These are phyloP conservation scores for Anolis apletophallus DNA, from an alignment of 2,797 vertebrate species.

Conservation along the genomic window DNA sequence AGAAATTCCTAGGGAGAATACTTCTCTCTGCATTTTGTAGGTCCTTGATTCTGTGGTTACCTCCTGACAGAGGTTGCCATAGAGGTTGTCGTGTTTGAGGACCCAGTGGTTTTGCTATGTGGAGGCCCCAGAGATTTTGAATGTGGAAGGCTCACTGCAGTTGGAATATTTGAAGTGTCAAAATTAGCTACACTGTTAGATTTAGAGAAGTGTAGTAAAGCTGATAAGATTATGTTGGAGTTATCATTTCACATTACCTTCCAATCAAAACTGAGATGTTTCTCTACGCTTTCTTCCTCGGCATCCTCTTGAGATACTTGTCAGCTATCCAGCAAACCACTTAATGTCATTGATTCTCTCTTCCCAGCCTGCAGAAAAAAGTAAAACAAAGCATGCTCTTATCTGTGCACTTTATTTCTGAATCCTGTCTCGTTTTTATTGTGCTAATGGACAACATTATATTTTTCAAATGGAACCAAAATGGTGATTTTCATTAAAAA, in stretches of 20 bases:
- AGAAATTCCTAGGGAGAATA: too few relatives aligned
- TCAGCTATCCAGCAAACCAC: slow-evolving; percentile 52
- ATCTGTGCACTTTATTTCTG: slow-evolving; percentile 11
- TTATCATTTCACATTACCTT: slow-evolving; percentile 7
- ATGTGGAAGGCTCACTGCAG: too few relatives aligned
- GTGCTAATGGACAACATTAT: slow-evolving; percentile 25
- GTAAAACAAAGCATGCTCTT: slow-evolving; percentile 44
- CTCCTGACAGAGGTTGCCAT: too few relatives aligned
- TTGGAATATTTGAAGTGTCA: too few relatives aligned
- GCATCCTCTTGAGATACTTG: slow-evolving; percentile 16
- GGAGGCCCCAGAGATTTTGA: too few relatives aligned
- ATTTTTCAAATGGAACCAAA: slow-evolving; percentile 17
- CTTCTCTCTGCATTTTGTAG: too few relatives aligned
- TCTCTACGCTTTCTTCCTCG: background rate
- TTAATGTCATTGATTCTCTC: slow-evolving; percentile 41
- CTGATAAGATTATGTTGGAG: background rate
- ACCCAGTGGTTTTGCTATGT: too few relatives aligned
- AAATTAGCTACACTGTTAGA: background rate
- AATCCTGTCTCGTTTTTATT: slow-evolving; percentile 34
- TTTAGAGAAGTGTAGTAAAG: slow-evolving; percentile 22
- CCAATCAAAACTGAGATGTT: background rate
- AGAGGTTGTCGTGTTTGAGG: too few relatives aligned
- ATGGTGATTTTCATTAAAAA: background rate
- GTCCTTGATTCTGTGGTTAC: too few relatives aligned
- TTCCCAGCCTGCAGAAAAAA: background rate